Base-by-base conservation (phyloP, 2,888 invertebrate species). In the Schrankia costaestrigalis region DNA sequence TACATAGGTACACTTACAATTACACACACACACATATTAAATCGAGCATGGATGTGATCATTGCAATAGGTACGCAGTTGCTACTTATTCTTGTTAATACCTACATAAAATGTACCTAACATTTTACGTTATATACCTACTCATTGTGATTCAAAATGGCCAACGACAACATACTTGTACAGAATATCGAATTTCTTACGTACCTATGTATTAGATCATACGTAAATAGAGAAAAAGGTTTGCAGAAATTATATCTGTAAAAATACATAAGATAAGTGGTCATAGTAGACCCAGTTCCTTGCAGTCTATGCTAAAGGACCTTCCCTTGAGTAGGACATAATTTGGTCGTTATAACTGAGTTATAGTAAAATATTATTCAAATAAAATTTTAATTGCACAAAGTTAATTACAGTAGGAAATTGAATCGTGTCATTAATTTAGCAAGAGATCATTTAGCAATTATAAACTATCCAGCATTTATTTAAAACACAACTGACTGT, bases 401-500 rank as follows among this genome's bases (percentile, higher is more conserved):
- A 57, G 52, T 13, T n/a, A n/a, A n/a, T 40, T 44, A 48, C 61
- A 59, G 60, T 63, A 44, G 56, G 45, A 72, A 78, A 79, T 69
- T 79, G 63, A 74, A 77, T 71, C 78, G 62, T 35, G 52, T 61
- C 64, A 69, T 67, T 64, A 61, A 72, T 81, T 78, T 72, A 58
- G 72, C 67, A 77, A 76, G 63, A 63, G 63, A 58, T 64, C 69
- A 62, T 81, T 78, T 72, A 63, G 80, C 71, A 78, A 72, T 71
- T 56, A 61, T 68, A 67, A 71, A 53, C 56, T 69, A 67, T 67
- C 61, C 62, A 65, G 57, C 65, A 63, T n/a, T n/a, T 69, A 67
- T 70, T 71, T 71, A 63, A 68, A 65, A 71, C 68, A 63, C 71
- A 78, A 74, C 62, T 80, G 68, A 74, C 62, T 80, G 68, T 81